phyloP scores from a whole-genome alignment of 1,140 invertebrate genomes.

The Proales similis region DNA sequence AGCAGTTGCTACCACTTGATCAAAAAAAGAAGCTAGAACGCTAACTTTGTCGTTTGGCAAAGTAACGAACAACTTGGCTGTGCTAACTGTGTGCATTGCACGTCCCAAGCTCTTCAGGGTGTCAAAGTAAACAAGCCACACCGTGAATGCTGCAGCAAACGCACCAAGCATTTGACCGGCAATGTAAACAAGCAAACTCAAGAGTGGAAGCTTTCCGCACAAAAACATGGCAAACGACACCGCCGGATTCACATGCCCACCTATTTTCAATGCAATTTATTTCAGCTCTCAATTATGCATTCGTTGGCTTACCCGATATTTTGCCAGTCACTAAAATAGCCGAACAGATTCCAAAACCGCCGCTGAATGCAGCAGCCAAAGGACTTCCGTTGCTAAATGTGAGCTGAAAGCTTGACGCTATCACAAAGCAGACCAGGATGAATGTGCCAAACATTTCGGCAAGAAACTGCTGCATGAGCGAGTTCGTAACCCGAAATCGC shows the following conservation, averaged over 20 bases:
- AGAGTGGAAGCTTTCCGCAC: constrained; percentile 41
- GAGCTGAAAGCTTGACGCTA: background rate
- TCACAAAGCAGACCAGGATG: constrained; percentile 10
- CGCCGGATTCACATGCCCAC: constrained; percentile 38
- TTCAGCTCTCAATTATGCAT: background rate
- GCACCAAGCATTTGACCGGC: constrained; percentile 29
- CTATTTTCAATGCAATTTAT: background rate
- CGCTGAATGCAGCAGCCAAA: background rate
- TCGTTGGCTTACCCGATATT: constrained; percentile 31
- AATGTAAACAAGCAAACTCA: constrained; percentile 12
- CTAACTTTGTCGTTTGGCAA: constrained; percentile 10
- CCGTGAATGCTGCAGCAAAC: background rate
- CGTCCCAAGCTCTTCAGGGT: background rate
- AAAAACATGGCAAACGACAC: constrained; percentile 41
- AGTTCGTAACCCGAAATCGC: no score
- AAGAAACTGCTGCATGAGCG: constrained; percentile 2
- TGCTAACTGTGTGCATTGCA: background rate
- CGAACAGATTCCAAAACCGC: background rate
- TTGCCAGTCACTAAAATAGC: constrained; percentile 17
- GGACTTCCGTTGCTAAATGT: background rate
- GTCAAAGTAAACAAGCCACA: constrained; percentile 3
- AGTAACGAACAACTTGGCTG: constrained; percentile 25
- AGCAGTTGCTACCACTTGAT: constrained; percentile 27
- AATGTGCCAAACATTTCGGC: constrained; percentile 25
- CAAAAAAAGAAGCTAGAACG: background rate